These are phyloP conservation scores for Sebastes cheni DNA, from an alignment of 2,797 vertebrate genomes.

Conservation along the genomic window DNA sequence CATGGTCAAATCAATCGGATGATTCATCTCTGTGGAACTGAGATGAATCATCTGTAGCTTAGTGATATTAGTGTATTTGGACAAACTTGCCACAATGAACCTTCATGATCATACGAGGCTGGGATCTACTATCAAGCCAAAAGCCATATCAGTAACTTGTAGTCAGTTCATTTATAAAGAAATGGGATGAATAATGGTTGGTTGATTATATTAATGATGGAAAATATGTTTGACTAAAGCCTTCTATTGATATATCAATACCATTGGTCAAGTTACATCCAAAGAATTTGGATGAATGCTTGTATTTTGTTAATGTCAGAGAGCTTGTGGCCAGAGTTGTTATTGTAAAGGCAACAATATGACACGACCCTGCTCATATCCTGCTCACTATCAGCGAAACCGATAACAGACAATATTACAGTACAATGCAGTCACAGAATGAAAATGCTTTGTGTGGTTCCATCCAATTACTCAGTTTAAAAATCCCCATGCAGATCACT, in stretches of 20 bases:
- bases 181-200: neutral
- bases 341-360: conserved; percentile 26
- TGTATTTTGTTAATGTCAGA: conserved; percentile 25
- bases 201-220: conserved; percentile 24
- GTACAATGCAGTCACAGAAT: conserved; percentile 15
- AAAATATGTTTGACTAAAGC: conserved; percentile 26
- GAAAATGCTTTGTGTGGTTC: conserved; percentile 27
- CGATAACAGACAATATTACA: conserved; percentile 19
- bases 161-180: conserved; percentile 13
- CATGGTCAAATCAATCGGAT: conserved; percentile 20
- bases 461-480: conserved; percentile 31
- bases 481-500: conserved; percentile 29
- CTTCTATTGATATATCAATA: conserved; percentile 10
- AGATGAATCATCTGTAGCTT: conserved; percentile 29
- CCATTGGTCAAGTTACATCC: neutral
- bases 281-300: conserved; percentile 21
- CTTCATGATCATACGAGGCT: conserved; percentile 4
- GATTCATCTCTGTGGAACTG: conserved; percentile 21
- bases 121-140: conserved; percentile 10
- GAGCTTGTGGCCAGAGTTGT: conserved; percentile 8
- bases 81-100: conserved; percentile 35
- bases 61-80: conserved; percentile 22
- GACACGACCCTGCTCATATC: conserved; percentile 6
- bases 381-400: conserved; percentile 5
- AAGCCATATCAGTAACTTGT: conserved; percentile 11